phyloP scores from a whole-genome alignment of 2,888 invertebrate genomes.

The Sminthurides aquaticus region DNA sequence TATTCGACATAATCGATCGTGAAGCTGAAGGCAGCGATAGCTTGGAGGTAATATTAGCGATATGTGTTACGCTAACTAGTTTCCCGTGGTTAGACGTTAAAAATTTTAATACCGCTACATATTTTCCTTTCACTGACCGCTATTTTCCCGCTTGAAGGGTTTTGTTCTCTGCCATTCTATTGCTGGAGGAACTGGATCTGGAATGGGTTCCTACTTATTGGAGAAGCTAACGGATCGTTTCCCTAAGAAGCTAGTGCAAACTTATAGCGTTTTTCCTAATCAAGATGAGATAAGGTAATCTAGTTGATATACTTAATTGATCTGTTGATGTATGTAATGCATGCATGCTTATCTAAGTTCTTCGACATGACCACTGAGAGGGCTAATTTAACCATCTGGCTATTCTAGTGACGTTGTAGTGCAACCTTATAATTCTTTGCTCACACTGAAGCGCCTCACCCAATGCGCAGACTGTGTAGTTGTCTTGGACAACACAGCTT shows the following conservation, averaged over 20 bases:
- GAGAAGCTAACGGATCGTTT: conserved; percentile 85
- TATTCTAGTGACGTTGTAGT: conserved; percentile 81
- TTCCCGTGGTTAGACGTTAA: conserved; percentile 50
- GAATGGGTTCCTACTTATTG: conserved; percentile 93
- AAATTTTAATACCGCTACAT: not conserved
- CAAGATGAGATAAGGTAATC: conserved; percentile 78
- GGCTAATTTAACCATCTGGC: no score
- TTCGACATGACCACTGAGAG: no score
- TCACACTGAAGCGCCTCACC: conserved; percentile 87
- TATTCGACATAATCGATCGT: conserved; percentile 95
- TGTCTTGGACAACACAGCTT: conserved; percentile 93
- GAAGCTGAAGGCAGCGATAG: conserved; percentile 99
- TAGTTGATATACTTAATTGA: not conserved
- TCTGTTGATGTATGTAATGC: not conserved
- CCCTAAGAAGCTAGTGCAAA: conserved; percentile 95
- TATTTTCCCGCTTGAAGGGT: no score
- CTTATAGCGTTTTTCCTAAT: conserved; percentile 98
- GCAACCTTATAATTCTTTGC: conserved; percentile 89
- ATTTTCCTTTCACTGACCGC: conserved; percentile 49
- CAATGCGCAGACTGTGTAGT: conserved; percentile 95
- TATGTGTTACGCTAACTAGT: conserved; percentile 1
- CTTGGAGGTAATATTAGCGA: conserved; percentile 60
- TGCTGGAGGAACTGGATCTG: conserved; percentile 98
- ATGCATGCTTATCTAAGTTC: no score
- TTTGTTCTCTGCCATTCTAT: conserved; percentile 98